Conservation (phyloP, 2,797 vertebrate species). For the Darevskia nairensis region DNA sequence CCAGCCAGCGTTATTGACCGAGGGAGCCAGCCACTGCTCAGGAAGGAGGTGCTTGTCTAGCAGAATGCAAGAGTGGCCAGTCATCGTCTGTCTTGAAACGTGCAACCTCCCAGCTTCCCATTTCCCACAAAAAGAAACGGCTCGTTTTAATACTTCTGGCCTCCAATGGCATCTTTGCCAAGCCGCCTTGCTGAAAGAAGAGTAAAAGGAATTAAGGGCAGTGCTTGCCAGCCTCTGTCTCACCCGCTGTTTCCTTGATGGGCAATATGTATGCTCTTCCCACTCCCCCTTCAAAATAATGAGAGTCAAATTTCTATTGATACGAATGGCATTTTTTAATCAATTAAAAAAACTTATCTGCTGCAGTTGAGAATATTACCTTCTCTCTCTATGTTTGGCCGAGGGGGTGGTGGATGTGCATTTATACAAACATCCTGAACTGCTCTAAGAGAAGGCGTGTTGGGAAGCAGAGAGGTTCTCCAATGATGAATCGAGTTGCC, state of each 20-base stretch:
- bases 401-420: background rate
- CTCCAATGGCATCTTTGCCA: no score
- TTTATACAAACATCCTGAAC: background rate
- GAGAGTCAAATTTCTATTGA: background rate
- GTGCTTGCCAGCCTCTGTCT: background rate
- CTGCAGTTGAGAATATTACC: background rate
- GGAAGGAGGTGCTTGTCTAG: background rate
- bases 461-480: no score
- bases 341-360: no score
- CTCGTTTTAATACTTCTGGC: background rate
- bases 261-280: background rate
- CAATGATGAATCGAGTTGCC: no score
- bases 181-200: background rate
- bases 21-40: no score
- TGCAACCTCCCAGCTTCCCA: background rate
- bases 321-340: background rate
- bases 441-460: background rate
- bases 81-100: background rate
- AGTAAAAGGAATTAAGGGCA: background rate
- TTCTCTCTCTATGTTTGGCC: background rate
- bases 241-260: background rate
- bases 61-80: background rate
- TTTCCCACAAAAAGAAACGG: background rate
- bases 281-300: background rate
- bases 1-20: background rate